Evolutionary conservation across 2,888 invertebrate species (phyloP).

Genomic region (Pachliopta kotzebuea): DNA sequence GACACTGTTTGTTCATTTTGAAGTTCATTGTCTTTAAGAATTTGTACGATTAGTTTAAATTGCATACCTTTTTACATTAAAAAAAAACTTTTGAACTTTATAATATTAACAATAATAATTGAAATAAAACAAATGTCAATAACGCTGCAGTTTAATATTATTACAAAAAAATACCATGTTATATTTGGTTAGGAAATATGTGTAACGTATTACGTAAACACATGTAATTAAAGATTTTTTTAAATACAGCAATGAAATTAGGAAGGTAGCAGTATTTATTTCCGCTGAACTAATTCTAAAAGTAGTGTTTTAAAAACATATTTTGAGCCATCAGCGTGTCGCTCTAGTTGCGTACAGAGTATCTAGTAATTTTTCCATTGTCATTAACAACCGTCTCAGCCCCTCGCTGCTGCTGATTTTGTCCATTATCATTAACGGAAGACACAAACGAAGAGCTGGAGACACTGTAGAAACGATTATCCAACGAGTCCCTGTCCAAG

Average conservation of each 20-base stretch:
- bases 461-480: slow-evolving; percentile 67
- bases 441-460: slow-evolving; percentile 83
- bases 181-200: background rate
- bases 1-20: slow-evolving; percentile 40
- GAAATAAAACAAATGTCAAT: slow-evolving; percentile 1
- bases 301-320: background rate
- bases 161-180: background rate
- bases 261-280: background rate
- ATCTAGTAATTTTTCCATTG: slow-evolving; percentile 85
- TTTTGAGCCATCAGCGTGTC: background rate
- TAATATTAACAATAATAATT: background rate
- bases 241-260: background rate
- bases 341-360: slow-evolving; percentile 67
- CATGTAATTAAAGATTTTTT: too few species aligned
- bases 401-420: slow-evolving; percentile 72
- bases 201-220: too few species aligned
- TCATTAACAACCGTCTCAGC: slow-evolving; percentile 86
- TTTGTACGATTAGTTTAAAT: background rate
- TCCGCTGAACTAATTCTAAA: background rate
- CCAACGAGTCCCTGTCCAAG: slow-evolving; percentile 31
- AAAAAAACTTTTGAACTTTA: slow-evolving; percentile 1
- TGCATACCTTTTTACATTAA: too few species aligned
- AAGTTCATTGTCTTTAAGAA: slow-evolving; percentile 26
- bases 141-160: slow-evolving; percentile 2
- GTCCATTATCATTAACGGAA: slow-evolving; percentile 81